Base-by-base conservation (phyloP, 2,888 invertebrate species). In the Neocrepidodera transversa region DNA sequence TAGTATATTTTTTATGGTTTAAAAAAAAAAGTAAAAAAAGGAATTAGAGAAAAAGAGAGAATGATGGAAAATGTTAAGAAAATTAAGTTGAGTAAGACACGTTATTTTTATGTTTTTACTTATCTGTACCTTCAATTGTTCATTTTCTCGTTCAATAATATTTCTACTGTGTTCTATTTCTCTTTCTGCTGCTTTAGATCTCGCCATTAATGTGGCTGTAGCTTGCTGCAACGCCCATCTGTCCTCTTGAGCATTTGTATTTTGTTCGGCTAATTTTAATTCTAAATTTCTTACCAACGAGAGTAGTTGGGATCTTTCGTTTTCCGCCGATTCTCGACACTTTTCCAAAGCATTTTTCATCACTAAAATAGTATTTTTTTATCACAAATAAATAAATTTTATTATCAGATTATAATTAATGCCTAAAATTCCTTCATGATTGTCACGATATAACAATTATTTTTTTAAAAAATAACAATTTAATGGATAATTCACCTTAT, bases 141-240 rank as follows among this genome's bases (percentile, higher is more conserved):
- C 84, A 49, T 85, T 81, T 74, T 86, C 86, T 59, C 83, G 80
- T 66, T 86, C 85, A 1, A 86, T 73, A 17, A 84, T 75, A 62
- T 80, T 81, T 69, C 83, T 82, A 7, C 83, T 83, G 68, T 84
- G 85, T 71, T 86, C 85, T 0, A 83, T 82, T 75, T 87, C 86
- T 66, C 85, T 82, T 67, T 81, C 84, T 43, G 86, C 82, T 1
- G 86, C 86, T n/a, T 84, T 82, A 53, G 84, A 82, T 75, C 86
- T 83, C 54, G 85, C 85, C 53, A 85, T 83, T 67, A 87, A 80
- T 57, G 84, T 84, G 75, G 85, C 82, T 67, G 82, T 82, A 68
- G 85, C 86, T 72, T 86, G 86, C 68, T 85, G 85, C 14, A 87
- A 71, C 1, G 79, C 78, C 76, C 80, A 79, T 30, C 71, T 54